Evolutionary conservation across 1,140 invertebrate species (phyloP).

Genomic region (Drosophila neocordata): DNA sequence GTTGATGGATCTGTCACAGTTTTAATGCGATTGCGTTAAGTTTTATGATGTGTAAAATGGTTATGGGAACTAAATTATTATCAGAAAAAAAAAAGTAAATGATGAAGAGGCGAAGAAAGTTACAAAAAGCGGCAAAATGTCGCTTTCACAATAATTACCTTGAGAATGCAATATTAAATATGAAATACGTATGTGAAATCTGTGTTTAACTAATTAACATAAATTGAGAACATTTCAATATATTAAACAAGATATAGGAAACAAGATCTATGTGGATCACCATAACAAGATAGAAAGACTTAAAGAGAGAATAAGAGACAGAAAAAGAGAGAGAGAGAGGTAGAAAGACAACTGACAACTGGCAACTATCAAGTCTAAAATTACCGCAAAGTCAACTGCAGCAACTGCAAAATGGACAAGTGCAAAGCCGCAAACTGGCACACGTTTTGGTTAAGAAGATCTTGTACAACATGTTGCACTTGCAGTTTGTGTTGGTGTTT

Average conservation of each 20-base stretch:
- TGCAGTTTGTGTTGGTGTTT: constrained; percentile 21
- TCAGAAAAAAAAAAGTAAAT: neutral
- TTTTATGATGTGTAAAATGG: constrained; percentile 79
- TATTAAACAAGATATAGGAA: neutral
- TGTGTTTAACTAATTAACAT: constrained; percentile 61
- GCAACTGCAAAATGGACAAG: constrained; percentile 38
- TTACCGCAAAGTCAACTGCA: constrained; percentile 73
- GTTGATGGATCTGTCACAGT: constrained; percentile 79
- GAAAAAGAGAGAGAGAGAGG: constrained; percentile 4
- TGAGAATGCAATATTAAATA: constrained; percentile 19
- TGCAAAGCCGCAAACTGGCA: constrained; percentile 74
- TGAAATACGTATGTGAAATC: constrained; percentile 36
- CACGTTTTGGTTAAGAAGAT: constrained; percentile 67
- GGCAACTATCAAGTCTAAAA: constrained; percentile 44
- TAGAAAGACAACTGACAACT: neutral
- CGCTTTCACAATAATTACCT: constrained; percentile 78
- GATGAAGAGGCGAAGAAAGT: constrained; percentile 61
- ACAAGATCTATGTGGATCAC: constrained; percentile 42
- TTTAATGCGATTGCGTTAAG: constrained; percentile 77
- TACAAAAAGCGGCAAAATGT: constrained; percentile 45
- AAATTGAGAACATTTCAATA: constrained; percentile 50
- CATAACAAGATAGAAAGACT: constrained; percentile 42
- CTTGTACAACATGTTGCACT: constrained; percentile 21
- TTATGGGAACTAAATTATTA: constrained; percentile 59
- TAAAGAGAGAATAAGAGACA: constrained; percentile 18